Conservation (phyloP, 2,888 invertebrate species). For the Lissocephala sabroskyi region DNA sequence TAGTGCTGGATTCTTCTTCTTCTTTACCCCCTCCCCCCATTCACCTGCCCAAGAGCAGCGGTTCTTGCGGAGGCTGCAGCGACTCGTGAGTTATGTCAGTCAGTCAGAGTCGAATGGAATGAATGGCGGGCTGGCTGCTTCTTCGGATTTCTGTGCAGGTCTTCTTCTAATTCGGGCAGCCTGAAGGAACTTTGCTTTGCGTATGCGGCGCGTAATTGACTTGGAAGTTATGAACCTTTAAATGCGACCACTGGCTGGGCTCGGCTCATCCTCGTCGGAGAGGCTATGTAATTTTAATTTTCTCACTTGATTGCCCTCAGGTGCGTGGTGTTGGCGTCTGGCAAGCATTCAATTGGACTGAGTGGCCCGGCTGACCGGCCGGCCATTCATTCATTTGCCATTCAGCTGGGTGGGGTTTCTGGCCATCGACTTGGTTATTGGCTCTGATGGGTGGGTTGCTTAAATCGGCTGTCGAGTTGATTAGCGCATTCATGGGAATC, state of each 20-base stretch:
- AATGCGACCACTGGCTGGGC: constrained; percentile 47
- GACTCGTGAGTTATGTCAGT: constrained; percentile 64
- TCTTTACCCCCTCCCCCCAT: too few species aligned
- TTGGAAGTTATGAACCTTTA: constrained; percentile 67
- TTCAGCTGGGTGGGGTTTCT: constrained; percentile 17
- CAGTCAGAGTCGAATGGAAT: constrained; percentile 33
- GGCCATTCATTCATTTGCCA: constrained; percentile 27
- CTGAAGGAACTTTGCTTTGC: constrained; percentile 26
- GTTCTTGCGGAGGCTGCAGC: constrained; percentile 42
- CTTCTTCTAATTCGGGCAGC: constrained; percentile 38
- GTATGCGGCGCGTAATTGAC: constrained; percentile 58
- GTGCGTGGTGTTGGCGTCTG: constrained; percentile 8
- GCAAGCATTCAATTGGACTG: constrained; percentile 32
- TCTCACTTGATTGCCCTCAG: constrained; percentile 62
- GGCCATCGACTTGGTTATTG: constrained; percentile 24
- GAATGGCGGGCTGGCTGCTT: constrained; percentile 12
- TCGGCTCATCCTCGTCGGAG: background rate
- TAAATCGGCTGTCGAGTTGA: constrained; percentile 20
- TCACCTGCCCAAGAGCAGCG: constrained; percentile 66
- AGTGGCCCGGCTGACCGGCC: background rate
- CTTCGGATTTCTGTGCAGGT: constrained; percentile 43
- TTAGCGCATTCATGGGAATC: constrained; percentile 20
- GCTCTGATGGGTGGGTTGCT: constrained; percentile 15
- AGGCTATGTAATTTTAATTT: constrained; percentile 58
- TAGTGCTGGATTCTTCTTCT: too few species aligned